Percentiles rank a stretch among this genome's conserved stretches.
phyloP scores from a whole-genome alignment of 2,888 invertebrate species.

The Iphiclides podalirius region DNA sequence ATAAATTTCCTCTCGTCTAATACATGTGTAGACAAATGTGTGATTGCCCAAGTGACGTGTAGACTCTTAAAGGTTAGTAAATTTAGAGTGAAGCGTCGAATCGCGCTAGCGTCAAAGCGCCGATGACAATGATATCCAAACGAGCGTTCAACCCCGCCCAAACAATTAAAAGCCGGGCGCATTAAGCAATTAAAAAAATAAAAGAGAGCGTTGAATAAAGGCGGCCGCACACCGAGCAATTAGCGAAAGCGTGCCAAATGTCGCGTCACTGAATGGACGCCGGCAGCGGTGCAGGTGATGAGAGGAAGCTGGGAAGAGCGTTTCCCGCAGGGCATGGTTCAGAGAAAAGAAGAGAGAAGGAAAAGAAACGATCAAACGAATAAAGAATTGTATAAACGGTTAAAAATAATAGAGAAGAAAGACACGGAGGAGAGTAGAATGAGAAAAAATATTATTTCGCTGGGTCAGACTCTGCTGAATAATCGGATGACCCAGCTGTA shows the following conservation, averaged over 20 bases:
- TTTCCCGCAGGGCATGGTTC: conserved; percentile 2
- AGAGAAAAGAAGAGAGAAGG: background rate
- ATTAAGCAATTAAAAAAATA: conserved; percentile 47
- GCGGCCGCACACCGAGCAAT: conserved; percentile 57
- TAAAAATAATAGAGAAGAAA: no score
- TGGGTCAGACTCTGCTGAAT: no score
- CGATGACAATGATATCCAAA: conserved; percentile 41
- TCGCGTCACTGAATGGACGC: conserved; percentile 39
- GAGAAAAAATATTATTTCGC: no score
- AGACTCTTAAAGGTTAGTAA: no score
- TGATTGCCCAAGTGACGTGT: no score
- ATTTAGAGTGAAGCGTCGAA: no score
- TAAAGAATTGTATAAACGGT: no score
- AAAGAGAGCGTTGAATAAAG: conserved; percentile 49
- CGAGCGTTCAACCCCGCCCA: conserved; percentile 40
- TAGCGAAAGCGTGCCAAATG: conserved; percentile 65
- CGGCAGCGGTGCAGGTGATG: conserved; percentile 29
- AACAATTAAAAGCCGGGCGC: conserved; percentile 59
- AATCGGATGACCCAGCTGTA: no score
- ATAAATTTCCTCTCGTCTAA: no score
- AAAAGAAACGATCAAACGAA: no score
- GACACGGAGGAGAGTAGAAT: no score
- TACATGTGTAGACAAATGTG: no score
- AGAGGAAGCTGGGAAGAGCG: conserved; percentile 24
- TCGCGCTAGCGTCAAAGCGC: background rate